Conservation (phyloP, 2,797 vertebrate genomes). For the Dicrostonyx torquatus region DNA sequence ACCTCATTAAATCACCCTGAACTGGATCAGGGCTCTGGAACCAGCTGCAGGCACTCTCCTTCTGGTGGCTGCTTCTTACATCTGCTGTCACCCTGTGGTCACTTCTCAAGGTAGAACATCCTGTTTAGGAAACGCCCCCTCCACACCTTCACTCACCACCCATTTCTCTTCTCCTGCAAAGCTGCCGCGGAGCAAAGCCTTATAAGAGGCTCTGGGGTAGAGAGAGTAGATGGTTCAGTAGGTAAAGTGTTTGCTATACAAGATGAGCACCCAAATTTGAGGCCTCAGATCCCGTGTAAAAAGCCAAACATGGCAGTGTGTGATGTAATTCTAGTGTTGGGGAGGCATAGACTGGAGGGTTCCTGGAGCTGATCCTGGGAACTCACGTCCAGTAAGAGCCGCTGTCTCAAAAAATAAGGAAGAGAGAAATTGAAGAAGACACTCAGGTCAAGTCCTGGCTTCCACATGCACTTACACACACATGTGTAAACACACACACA, state of each 20-base stretch:
- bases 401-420: neutral
- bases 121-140: neutral
- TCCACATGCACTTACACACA: neutral
- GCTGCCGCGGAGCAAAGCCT: neutral
- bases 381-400: neutral
- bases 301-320: neutral
- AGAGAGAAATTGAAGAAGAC: neutral
- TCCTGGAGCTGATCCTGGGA: neutral
- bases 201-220: neutral
- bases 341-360: neutral
- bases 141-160: too few relatives aligned
- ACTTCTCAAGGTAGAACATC: neutral
- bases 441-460: neutral
- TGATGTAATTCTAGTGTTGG: neutral
- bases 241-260: neutral
- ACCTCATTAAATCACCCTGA: neutral
- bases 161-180: neutral
- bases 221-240: neutral
- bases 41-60: neutral
- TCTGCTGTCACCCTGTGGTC: neutral
- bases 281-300: neutral
- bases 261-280: neutral
- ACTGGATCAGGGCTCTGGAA: conserved; percentile 25
- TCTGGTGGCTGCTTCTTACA: neutral
- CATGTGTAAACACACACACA: too few relatives aligned